Base-by-base conservation (phyloP, 2,888 invertebrate genomes). In the Podabrus alpinus region DNA sequence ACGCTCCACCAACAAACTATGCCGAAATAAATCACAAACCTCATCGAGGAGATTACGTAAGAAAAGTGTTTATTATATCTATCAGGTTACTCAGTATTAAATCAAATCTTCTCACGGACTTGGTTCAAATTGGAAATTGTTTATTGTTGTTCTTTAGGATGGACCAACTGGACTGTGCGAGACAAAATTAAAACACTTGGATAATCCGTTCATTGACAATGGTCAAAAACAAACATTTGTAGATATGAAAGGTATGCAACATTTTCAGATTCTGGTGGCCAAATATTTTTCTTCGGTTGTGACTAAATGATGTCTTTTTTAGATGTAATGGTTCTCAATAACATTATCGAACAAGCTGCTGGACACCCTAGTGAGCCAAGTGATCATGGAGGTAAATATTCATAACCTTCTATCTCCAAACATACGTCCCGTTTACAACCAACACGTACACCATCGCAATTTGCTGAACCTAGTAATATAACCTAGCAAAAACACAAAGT, bases 311-410 rank as follows among this genome's bases (percentile, higher is more conserved):
- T n/a, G n/a, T n/a, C n/a, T 45, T n/a, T 88, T 90, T 71, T 90
- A 98, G 98, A 98, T 91, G 97, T 98, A 78, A 96, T 97, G 96
- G 97, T 97, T 83, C 90, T 98, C 84, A 97, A 97, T 87, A 97
- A 98, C 88, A 97, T 98, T 84, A 96, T 98, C 83, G 97, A 98
- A 87, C 97, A 97, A 90, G 97, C 95, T 75, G 95, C 97, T 76
- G 95, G 95, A 81, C 91, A 95, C 86, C 95, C 95, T 85, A 95
- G 95, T 89, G 91, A 94, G 85, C 92, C 93, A 76, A 94, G 95
- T 86, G 96, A 96, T 80, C 94, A 94, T 87, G 95, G 94, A 92
- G 95, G 95, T 96, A 94, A 91, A 90, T 87, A 80, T 24, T 19
- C 17, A 13, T 21, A 19, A 24, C 21, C 68, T 66, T 59, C n/a